Percentiles rank a stretch among this genome's conserved stretches.
phyloP scores from a whole-genome alignment of 2,888 invertebrate species.

The Cordilura impudica region DNA sequence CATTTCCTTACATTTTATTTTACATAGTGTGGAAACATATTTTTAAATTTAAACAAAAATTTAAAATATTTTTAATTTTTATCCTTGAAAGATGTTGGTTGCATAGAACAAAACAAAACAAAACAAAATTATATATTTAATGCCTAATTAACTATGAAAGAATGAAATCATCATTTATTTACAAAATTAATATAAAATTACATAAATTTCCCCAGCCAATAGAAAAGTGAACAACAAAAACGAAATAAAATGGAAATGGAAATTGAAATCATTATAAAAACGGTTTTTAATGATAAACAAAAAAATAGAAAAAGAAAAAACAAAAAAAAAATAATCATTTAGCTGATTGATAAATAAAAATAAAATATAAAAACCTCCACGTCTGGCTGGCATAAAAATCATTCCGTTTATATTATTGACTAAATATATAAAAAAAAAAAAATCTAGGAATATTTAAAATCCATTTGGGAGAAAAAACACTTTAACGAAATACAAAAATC shows the following conservation, averaged over 20 bases:
- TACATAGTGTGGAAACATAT: too few relatives aligned
- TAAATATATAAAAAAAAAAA: not conserved
- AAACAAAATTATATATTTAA: constrained; percentile 36
- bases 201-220: not conserved
- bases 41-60: too few relatives aligned
- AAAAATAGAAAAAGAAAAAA: constrained; percentile 4
- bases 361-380: not conserved
- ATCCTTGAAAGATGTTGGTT: too few relatives aligned
- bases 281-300: constrained; percentile 41
- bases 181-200: constrained; percentile 2
- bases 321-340: constrained; percentile 15
- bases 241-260: constrained; percentile 1
- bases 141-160: constrained; percentile 31
- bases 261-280: constrained; percentile 5
- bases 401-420: not conserved
- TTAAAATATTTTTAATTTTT: too few relatives aligned
- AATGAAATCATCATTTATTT: not conserved
- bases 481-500: constrained; percentile 12
- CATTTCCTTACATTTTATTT: too few relatives aligned
- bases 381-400: not conserved
- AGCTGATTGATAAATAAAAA: constrained; percentile 40
- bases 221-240: not conserved
- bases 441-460: constrained; percentile 41
- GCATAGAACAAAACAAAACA: constrained; percentile 2
- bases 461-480: constrained; percentile 35